These are phyloP conservation scores for Muscidifurax raptorellus DNA, from an alignment of 1,140 invertebrate genomes.

Conservation along the genomic window DNA sequence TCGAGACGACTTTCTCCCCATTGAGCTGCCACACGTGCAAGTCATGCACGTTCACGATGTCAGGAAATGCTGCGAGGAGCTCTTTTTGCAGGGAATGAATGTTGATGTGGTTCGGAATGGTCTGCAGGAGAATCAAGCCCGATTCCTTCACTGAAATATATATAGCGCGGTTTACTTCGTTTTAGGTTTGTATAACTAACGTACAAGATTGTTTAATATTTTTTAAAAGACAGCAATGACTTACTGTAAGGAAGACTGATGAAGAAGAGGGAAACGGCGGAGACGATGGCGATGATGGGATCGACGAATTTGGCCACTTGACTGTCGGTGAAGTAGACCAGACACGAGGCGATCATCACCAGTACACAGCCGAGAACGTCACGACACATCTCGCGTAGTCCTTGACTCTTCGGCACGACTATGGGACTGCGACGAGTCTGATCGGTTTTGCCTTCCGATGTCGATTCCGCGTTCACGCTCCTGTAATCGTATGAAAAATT, in stretches of 20 bases:
- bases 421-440: constrained; percentile 68
- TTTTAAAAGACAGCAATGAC: constrained; percentile 68
- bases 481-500: constrained; percentile 51
- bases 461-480: constrained; percentile 73
- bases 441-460: constrained; percentile 72
- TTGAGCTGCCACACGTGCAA: constrained; percentile 89
- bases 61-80: constrained; percentile 83
- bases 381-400: constrained; percentile 78
- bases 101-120: constrained; percentile 87
- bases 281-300: constrained; percentile 82
- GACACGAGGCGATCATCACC: constrained; percentile 81
- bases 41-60: constrained; percentile 87
- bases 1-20: constrained; percentile 82
- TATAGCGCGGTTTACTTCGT: too few relatives aligned
- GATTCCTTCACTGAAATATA: constrained; percentile 83
- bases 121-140: constrained; percentile 86
- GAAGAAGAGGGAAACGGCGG: constrained; percentile 78
- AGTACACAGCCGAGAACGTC: constrained; percentile 81
- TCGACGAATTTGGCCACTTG: constrained; percentile 83
- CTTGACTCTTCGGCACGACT: constrained; percentile 69
- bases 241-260: constrained; percentile 86
- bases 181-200: too few relatives aligned
- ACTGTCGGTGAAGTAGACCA: constrained; percentile 80
- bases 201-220: background rate
- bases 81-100: constrained; percentile 81